These are phyloP conservation scores for Spongia lamella DNA, from an alignment of 37 sponge, comb jelly and placozoan genomes.

Conservation along the genomic window DNA sequence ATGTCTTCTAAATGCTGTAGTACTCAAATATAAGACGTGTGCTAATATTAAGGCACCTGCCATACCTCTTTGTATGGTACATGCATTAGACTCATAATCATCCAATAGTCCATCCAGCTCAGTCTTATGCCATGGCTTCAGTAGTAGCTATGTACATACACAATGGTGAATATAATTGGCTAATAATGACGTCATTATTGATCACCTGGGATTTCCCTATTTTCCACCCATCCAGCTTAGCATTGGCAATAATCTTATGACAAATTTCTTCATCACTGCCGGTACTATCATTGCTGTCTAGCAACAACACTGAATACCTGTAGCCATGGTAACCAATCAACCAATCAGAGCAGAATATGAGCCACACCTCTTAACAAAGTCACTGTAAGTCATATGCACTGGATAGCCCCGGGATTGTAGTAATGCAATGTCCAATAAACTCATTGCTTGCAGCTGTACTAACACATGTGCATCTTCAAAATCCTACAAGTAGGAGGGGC, in stretches of 20 bases:
- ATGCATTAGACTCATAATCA: not conserved
- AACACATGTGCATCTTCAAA: not conserved
- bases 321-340: not conserved
- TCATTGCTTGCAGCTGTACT: conserved; percentile 24
- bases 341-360: not conserved
- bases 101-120: conserved; percentile 6
- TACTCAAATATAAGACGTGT: too few relatives aligned
- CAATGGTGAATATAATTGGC: not conserved
- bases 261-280: not conserved
- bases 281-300: too few relatives aligned
- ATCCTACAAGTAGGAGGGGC: too few relatives aligned
- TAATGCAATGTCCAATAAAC: conserved; percentile 44
- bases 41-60: too few relatives aligned
- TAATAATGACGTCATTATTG: too few relatives aligned
- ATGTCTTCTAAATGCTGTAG: too few relatives aligned
- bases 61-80: conserved; percentile 34
- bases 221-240: not conserved
- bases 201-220: conserved; percentile 27
- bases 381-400: conserved; percentile 1
- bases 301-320: too few relatives aligned
- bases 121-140: conserved; percentile 48
- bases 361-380: conserved; percentile 5
- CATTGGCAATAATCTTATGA: not conserved
- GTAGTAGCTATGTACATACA: conserved; percentile 10
- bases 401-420: conserved; percentile 53